Conservation (phyloP, 1,140 invertebrate genomes). For the Littorina saxatilis region DNA sequence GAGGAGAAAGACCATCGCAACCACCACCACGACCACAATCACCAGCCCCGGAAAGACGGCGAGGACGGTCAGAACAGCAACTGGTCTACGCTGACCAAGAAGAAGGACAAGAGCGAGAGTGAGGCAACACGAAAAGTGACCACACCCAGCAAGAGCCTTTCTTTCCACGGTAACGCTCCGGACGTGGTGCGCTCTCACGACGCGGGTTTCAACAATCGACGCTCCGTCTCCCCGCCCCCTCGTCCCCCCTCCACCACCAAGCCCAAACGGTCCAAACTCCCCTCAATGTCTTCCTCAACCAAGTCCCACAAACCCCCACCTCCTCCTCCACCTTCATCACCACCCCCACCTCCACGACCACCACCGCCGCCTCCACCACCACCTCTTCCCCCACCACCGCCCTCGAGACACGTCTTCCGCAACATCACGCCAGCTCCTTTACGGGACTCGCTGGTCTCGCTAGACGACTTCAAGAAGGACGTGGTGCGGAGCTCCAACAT, state of each 20-base stretch:
- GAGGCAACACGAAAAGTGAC: constrained; percentile 2
- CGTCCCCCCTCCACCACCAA: constrained; percentile 4
- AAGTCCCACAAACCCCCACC: background rate
- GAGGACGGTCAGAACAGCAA: constrained; percentile 22
- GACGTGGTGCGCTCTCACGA: constrained; percentile 26
- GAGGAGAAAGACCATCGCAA: background rate
- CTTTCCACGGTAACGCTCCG: background rate
- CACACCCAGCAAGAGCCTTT: background rate
- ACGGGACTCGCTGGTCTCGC: constrained; percentile 56
- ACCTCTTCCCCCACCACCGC: constrained; percentile 21
- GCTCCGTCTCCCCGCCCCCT: background rate
- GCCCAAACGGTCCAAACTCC: background rate
- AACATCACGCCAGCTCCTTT: constrained; percentile 39
- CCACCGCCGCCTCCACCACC: constrained; percentile 36
- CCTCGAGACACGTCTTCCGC: no score
- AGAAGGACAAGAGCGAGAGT: background rate
- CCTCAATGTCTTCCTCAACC: background rate
- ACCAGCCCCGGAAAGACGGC: no score
- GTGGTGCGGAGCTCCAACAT: constrained; percentile 50
- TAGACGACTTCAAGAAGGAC: constrained; percentile 62
- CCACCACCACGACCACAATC: no score
- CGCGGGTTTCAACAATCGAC: background rate
- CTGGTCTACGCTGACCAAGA: constrained; percentile 36
- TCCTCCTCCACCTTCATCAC: background rate
- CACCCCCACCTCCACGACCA: constrained; percentile 23